Conservation (phyloP, 1,140 invertebrate genomes). For the Sycobia sp. region DNA sequence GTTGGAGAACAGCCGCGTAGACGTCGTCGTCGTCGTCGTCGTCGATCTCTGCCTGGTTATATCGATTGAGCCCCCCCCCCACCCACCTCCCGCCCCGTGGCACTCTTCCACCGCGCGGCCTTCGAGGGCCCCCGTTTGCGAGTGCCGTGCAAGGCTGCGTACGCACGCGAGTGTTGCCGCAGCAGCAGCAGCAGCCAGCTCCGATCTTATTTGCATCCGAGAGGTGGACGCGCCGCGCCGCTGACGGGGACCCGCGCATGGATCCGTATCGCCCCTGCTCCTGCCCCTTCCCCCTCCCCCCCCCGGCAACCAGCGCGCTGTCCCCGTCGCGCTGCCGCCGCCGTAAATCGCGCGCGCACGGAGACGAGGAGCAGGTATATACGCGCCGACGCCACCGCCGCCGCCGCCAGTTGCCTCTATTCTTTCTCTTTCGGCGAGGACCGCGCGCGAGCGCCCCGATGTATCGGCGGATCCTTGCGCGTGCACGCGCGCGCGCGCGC, state of each 20-base stretch:
- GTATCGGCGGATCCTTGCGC: too few relatives aligned
- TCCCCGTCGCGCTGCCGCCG: conserved; percentile 2
- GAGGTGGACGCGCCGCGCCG: too few relatives aligned
- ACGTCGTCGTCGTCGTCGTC: too few relatives aligned
- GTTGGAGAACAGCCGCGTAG: too few relatives aligned
- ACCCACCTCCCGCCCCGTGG: background rate
- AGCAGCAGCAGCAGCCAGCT: too few relatives aligned
- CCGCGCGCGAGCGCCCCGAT: too few relatives aligned
- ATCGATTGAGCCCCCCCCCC: conserved; percentile 27
- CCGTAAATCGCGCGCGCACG: conserved; percentile 21
- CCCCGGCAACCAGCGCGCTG: background rate
- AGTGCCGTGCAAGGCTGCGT: conserved; percentile 8
- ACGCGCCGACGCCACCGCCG: too few relatives aligned
- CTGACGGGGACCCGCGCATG: conserved; percentile 22
- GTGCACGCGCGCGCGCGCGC: too few relatives aligned
- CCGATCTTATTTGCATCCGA: conserved; percentile 33
- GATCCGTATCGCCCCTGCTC: conserved; percentile 13
- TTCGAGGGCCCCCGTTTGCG: background rate
- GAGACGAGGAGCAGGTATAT: too few relatives aligned
- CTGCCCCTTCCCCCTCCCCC: background rate
- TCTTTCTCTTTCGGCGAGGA: conserved; percentile 5
- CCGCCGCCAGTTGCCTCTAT: conserved; percentile 1
- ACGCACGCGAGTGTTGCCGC: too few relatives aligned
- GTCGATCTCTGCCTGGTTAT: too few relatives aligned
- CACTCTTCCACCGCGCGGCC: background rate